phyloP scores from a whole-genome alignment of 2,797 vertebrate genomes.

The Clarias pachynema region DNA sequence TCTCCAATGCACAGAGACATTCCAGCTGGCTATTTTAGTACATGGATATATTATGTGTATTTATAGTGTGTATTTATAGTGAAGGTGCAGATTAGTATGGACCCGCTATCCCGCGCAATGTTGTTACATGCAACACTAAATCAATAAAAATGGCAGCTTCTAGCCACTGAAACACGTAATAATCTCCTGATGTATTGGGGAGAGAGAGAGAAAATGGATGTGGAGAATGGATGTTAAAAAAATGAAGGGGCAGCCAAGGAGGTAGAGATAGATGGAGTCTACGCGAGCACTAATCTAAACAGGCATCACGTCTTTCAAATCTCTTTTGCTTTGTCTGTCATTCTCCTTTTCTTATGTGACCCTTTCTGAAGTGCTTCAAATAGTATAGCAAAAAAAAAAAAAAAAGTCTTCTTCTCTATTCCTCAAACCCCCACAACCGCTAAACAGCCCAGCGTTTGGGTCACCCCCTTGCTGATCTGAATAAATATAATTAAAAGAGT shows the following conservation, averaged over 20 bases:
- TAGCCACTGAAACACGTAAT: conserved; percentile 34
- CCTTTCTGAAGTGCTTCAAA: conserved; percentile 45
- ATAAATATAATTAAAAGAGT: conserved; percentile 96
- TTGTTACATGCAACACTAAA: conserved; percentile 56
- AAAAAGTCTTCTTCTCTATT: conserved; percentile 20
- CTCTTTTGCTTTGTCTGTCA: conserved; percentile 47
- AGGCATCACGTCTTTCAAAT: conserved; percentile 50
- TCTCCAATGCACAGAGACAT: conserved; percentile 58
- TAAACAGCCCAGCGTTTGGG: conserved; percentile 63
- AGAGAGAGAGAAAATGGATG: not conserved
- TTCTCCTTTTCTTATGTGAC: conserved; percentile 44
- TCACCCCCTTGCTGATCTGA: conserved; percentile 82
- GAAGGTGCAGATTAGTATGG: conserved; percentile 46
- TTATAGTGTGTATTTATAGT: conserved; percentile 59
- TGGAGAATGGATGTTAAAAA: not conserved
- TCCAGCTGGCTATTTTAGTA: conserved; percentile 57
- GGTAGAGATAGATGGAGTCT: conserved; percentile 37
- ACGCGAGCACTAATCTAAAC: conserved; percentile 50
- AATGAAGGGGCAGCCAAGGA: conserved; percentile 25
- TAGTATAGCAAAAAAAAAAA: conserved; percentile 18
- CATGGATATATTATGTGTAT: conserved; percentile 61
- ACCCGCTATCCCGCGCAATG: conserved; percentile 29
- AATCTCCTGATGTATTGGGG: conserved; percentile 19
- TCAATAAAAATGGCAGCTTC: conserved; percentile 49
- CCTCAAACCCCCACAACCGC: conserved; percentile 13